Conservation (phyloP, 2,113 vertebrate genomes). For the Sclerurus mexicanus region DNA sequence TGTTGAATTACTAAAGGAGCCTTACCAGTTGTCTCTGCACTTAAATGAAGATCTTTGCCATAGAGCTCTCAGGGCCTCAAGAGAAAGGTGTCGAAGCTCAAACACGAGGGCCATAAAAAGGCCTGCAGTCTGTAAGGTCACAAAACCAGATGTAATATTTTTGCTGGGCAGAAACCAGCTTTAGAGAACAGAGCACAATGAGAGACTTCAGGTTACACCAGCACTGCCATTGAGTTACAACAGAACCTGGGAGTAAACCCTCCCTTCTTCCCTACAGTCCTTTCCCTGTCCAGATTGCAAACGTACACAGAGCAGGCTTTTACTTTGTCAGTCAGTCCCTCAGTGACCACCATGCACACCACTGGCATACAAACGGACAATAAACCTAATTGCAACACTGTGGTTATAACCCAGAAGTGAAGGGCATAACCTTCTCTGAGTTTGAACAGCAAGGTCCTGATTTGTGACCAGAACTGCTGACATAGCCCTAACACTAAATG, state of each 20-base stretch:
- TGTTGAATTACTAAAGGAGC: neutral
- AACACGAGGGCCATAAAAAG: constrained; percentile 78
- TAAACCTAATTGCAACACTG: neutral
- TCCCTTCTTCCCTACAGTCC: neutral
- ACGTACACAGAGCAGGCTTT: neutral
- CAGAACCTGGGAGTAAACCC: neutral
- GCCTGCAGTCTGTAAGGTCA: constrained; percentile 69
- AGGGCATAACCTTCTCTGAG: neutral
- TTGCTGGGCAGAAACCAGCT: neutral
- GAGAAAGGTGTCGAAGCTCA: constrained; percentile 75
- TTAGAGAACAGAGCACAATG: neutral
- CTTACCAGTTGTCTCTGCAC: constrained; percentile 82
- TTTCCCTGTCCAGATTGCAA: neutral
- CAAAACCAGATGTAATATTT: neutral
- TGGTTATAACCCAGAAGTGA: neutral
- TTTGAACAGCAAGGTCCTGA: neutral
- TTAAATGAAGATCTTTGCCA: constrained; percentile 81
- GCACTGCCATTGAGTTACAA: neutral
- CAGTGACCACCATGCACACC: neutral
- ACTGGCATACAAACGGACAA: neutral
- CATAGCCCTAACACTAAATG: neutral
- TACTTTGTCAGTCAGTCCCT: neutral
- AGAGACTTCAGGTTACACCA: neutral
- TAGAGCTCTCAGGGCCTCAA: constrained; percentile 64
- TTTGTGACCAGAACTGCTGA: neutral